phyloP scores from a whole-genome alignment of 2,113 vertebrate species.

The Microtus oregoni region DNA sequence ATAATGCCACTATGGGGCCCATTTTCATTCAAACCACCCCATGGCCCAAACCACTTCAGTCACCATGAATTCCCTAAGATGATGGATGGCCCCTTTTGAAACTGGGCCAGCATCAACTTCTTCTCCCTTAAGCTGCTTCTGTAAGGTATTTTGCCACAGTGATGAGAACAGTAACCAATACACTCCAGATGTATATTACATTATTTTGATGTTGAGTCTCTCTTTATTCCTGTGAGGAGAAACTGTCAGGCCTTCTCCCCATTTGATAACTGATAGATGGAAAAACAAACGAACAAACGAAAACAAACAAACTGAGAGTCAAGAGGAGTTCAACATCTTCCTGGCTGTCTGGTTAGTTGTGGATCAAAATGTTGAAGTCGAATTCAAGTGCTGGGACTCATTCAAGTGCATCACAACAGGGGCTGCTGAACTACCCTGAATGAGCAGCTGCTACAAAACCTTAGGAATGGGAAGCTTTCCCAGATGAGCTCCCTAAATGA shows the following conservation, averaged over 20 bases:
- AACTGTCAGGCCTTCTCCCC: not conserved
- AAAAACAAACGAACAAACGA: not conserved
- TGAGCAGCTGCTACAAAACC: not conserved
- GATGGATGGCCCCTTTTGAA: not conserved
- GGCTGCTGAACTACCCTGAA: not conserved
- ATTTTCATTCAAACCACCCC: not conserved
- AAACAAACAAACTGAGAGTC: not conserved
- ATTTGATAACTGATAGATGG: not conserved
- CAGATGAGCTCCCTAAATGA: slow-evolving; percentile 14
- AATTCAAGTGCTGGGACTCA: not conserved
- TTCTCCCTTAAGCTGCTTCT: not conserved
- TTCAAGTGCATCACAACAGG: not conserved
- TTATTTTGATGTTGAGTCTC: slow-evolving; percentile 41
- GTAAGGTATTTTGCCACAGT: not conserved
- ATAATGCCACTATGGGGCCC: not conserved
- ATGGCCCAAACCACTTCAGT: not conserved
- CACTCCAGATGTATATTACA: not conserved
- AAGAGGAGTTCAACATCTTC: not conserved
- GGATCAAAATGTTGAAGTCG: not conserved
- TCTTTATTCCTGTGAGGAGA: not conserved
- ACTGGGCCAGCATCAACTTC: not conserved
- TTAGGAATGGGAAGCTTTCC: not conserved
- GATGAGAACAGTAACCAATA: not conserved
- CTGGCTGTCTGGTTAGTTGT: not conserved
- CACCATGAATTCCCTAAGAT: not conserved